Evolutionary conservation across 2,797 vertebrate species (phyloP).

Genomic region (Octomys mimax): DNA sequence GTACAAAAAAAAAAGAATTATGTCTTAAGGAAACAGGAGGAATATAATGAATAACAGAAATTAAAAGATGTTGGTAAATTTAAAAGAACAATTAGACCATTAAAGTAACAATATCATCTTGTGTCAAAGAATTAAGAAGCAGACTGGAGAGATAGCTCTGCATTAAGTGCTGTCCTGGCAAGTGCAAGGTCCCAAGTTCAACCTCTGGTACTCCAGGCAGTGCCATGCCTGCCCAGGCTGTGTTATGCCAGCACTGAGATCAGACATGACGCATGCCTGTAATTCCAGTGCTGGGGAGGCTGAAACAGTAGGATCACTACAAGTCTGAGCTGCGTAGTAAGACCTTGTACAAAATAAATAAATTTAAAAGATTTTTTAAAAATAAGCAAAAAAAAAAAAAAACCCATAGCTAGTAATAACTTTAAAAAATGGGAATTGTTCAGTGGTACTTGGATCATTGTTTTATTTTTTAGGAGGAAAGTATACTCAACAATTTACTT

Average conservation of each 20-base stretch:
- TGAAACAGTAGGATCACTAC: too few relatives aligned
- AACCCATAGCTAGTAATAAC: not conserved
- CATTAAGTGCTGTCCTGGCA: too few relatives aligned
- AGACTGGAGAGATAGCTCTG: too few relatives aligned
- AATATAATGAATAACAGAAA: not conserved
- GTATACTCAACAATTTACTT: not conserved
- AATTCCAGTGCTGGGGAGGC: too few relatives aligned
- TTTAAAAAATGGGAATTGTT: not conserved
- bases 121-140: conserved; percentile 51
- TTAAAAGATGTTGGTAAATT: conserved; percentile 34
- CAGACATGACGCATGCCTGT: too few relatives aligned
- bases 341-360: too few relatives aligned
- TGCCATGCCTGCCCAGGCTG: too few relatives aligned
- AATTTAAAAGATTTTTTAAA: too few relatives aligned
- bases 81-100: conserved; percentile 15
- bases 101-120: not conserved
- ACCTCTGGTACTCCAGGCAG: too few relatives aligned
- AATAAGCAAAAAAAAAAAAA: not conserved
- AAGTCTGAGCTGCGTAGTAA: too few relatives aligned
- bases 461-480: conserved; percentile 30
- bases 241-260: too few relatives aligned
- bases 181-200: too few relatives aligned
- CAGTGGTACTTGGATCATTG: not conserved
- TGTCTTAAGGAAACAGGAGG: not conserved
- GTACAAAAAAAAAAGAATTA: not conserved